Percentiles rank a stretch among this genome's conserved stretches.
Conservation (phyloP, 2,888 invertebrate genomes). For the Corbicula japonica region DNA sequence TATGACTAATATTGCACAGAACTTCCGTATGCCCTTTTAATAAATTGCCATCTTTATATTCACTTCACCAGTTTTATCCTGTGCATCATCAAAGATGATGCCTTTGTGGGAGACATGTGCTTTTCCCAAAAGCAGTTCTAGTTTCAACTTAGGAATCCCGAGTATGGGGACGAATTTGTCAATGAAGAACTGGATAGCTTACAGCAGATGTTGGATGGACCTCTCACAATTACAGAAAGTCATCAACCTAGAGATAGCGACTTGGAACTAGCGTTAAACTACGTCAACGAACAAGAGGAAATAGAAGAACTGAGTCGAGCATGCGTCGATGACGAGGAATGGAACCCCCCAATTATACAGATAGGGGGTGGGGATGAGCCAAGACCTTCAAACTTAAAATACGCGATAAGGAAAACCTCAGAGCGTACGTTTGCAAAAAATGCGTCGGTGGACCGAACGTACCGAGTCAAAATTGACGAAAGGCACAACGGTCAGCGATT, state of each 20-base stretch:
- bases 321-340: conserved; percentile 6
- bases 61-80: too few relatives aligned
- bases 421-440: conserved; percentile 26
- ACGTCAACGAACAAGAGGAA: conserved; percentile 16
- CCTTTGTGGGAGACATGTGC: too few relatives aligned
- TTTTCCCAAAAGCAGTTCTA: too few relatives aligned
- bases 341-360: neutral
- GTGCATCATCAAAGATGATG: too few relatives aligned
- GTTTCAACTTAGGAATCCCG: conserved; percentile 12
- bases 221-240: neutral
- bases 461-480: conserved; percentile 33
- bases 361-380: neutral
- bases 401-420: neutral
- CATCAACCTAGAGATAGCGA: neutral
- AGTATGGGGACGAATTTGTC: conserved; percentile 9
- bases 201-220: neutral
- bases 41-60: too few relatives aligned
- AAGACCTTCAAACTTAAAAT: too few relatives aligned
- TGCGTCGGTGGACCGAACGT: conserved; percentile 29
- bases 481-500: conserved; percentile 20
- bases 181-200: neutral
- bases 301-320: conserved; percentile 1
- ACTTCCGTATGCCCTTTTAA: too few relatives aligned
- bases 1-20: too few relatives aligned
- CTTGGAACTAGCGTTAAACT: conserved; percentile 2